Percentiles rank a stretch among this genome's conserved stretches.
Evolutionary conservation across 2,113 vertebrate genomes (phyloP).

Genomic region (human): GRCh38 chrX:17886001-17886500

Average conservation of each 20-base stretch:
- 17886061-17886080: background rate
- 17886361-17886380: background rate
- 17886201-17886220: background rate
- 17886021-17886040: background rate
- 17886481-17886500: background rate
- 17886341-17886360: background rate
- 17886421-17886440: background rate
- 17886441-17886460: background rate
- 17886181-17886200: background rate
- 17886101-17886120: background rate
- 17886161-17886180: background rate
- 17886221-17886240: conserved; percentile 20
- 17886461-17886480: background rate
- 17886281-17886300: background rate
- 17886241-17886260: background rate
- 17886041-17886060: background rate
- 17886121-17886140: background rate
- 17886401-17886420: background rate
- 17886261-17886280: background rate
- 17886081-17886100: background rate
- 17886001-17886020: background rate
- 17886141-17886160: background rate
- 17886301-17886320: background rate
- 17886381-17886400: background rate
- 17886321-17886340: background rate